Conservation (phyloP, 2,113 vertebrate species). For the Nyctibius bracteatus region DNA sequence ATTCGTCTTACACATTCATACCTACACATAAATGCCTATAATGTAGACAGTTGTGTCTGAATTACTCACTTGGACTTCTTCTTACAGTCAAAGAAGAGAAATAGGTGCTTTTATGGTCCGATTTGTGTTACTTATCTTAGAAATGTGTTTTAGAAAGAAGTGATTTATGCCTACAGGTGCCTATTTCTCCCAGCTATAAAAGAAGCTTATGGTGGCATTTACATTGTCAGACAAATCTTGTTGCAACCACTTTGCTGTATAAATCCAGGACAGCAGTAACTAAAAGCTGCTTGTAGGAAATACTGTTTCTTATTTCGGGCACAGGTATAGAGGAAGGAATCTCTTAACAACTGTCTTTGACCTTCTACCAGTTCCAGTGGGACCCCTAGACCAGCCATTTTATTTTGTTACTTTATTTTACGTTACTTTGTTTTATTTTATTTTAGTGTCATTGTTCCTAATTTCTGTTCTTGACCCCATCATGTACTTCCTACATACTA, state of each 20-base stretch:
- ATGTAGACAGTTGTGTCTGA: not conserved
- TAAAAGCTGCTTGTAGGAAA: not conserved
- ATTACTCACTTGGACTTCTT: not conserved
- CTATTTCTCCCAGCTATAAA: not conserved
- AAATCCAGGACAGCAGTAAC: not conserved
- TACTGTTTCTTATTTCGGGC: not conserved
- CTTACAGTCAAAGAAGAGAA: not conserved
- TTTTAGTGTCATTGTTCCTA: not conserved
- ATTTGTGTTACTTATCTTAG: not conserved
- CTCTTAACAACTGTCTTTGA: not conserved
- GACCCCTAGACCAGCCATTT: not conserved
- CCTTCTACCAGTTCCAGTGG: not conserved
- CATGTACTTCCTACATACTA: not conserved
- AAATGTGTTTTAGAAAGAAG: not conserved
- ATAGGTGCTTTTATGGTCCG: not conserved
- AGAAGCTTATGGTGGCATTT: not conserved
- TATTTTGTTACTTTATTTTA: not conserved
- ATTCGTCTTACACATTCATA: not conserved
- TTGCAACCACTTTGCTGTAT: not conserved
- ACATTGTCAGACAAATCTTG: not conserved
- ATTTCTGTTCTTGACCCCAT: not conserved
- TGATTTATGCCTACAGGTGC: not conserved
- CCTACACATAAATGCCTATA: not conserved
- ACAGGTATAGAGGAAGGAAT: not conserved
- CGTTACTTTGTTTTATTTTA: not conserved